These are phyloP conservation scores for Megalurothrips usitatus DNA, from an alignment of 2,888 invertebrate species.

Conservation along the genomic window DNA sequence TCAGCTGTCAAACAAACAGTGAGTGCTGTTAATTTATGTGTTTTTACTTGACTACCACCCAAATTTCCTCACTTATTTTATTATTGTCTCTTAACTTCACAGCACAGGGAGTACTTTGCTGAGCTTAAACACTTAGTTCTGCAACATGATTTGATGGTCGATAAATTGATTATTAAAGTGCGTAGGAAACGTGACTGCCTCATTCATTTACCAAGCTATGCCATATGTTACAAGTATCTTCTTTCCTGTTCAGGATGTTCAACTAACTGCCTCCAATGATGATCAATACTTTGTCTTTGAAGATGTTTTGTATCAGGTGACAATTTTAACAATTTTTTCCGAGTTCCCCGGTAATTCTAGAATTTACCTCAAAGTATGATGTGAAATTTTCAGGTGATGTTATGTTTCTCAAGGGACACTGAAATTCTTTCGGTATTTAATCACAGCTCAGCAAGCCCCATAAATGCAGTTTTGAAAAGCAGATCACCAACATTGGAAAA, in stretches of 20 bases:
- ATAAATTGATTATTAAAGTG: slow-evolving; percentile 87
- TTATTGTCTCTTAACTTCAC: slow-evolving; percentile 40
- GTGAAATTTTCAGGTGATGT: slow-evolving; percentile 58
- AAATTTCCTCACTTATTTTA: slow-evolving; percentile 19
- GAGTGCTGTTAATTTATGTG: slow-evolving; percentile 38
- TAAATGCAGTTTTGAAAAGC: slow-evolving; percentile 70
- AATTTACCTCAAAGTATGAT: slow-evolving; percentile 11
- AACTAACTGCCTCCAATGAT: slow-evolving; percentile 92
- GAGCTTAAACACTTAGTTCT: slow-evolving; percentile 76
- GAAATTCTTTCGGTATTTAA: slow-evolving; percentile 69
- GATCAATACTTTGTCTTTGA: slow-evolving; percentile 98
- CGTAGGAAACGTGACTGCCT: slow-evolving; percentile 28
- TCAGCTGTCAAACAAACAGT: slow-evolving; percentile 67
- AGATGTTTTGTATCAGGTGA: slow-evolving; percentile 86
- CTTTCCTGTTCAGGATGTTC: slow-evolving; percentile 64
- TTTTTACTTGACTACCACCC: neutral
- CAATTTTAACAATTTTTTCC: neutral
- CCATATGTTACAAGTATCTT: neutral
- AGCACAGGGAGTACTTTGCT: slow-evolving; percentile 73
- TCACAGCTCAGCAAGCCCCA: slow-evolving; percentile 54
- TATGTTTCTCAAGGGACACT: slow-evolving; percentile 87
- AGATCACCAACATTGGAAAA: slow-evolving; percentile 62
- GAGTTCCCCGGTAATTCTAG: neutral
- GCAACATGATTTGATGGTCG: slow-evolving; percentile 86
- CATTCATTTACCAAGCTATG: neutral